Evolutionary conservation across 2,113 vertebrate species (phyloP).

Genomic region (Centropristis striata): DNA sequence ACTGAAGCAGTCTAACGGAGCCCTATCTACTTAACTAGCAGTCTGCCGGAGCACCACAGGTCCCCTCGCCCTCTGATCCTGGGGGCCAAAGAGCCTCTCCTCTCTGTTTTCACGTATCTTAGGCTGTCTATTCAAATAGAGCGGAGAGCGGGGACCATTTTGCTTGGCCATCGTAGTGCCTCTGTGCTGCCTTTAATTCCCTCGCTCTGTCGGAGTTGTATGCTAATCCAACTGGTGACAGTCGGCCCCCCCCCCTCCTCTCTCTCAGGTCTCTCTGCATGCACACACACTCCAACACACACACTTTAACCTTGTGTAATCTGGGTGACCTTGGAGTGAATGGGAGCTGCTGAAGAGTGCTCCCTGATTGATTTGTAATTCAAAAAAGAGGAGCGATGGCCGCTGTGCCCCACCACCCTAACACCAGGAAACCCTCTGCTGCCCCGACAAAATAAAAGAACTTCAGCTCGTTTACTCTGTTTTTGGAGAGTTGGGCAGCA

Average conservation of each 20-base stretch:
- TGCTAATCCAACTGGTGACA: conserved; percentile 90
- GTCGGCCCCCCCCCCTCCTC: conserved; percentile 71
- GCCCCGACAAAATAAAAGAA: conserved; percentile 75
- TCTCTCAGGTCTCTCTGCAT: conserved; percentile 62
- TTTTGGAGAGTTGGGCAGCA: neutral
- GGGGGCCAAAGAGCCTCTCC: conserved; percentile 87
- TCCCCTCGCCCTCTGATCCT: conserved; percentile 80
- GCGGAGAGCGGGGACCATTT: conserved; percentile 86
- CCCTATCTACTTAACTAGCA: conserved; percentile 65
- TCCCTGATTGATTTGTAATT: conserved; percentile 95
- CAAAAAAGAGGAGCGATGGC: conserved; percentile 85
- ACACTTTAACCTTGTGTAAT: conserved; percentile 93
- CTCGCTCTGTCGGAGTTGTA: conserved; percentile 88
- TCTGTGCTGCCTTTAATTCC: conserved; percentile 89
- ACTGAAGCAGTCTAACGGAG: conserved; percentile 88
- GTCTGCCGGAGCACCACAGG: conserved; percentile 51
- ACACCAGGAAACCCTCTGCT: conserved; percentile 39
- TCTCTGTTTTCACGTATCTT: conserved; percentile 88
- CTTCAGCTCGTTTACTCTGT: neutral
- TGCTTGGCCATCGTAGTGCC: conserved; percentile 69
- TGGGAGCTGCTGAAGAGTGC: conserved; percentile 81
- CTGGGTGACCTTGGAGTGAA: conserved; percentile 93
- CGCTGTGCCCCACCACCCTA: conserved; percentile 52
- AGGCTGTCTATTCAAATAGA: conserved; percentile 91
- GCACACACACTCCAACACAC: conserved; percentile 46